A percentile compares a stretch with the other conserved stretches of the same genome.
Conservation (phyloP, 2,888 invertebrate genomes). For the Temnothorax unifasciatus region DNA sequence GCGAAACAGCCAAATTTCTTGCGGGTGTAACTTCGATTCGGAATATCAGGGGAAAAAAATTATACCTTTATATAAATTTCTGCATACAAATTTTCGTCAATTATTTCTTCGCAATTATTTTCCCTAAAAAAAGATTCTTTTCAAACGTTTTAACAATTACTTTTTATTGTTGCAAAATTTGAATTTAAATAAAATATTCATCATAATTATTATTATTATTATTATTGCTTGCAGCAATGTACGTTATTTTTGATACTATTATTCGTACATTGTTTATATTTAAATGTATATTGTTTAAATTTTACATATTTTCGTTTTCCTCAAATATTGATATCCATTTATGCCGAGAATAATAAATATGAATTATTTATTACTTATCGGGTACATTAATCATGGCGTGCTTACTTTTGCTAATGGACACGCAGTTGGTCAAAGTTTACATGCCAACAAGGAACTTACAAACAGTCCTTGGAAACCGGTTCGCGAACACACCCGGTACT, state of each 20-base stretch:
- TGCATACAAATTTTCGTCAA: too few species aligned
- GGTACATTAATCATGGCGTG: constrained; percentile 24
- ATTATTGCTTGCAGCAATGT: not conserved
- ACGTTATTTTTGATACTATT: constrained; percentile 17
- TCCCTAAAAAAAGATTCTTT: not conserved
- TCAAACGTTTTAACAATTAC: not conserved
- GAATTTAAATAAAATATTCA: not conserved
- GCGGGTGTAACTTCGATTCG: constrained; percentile 5
- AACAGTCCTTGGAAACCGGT: constrained; percentile 25
- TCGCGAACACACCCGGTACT: constrained; percentile 12
- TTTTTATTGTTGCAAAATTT: not conserved
- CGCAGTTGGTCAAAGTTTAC: constrained; percentile 41
- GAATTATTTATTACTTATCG: constrained; percentile 39
- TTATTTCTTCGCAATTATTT: constrained; percentile 5
- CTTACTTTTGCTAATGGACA: constrained; percentile 39
- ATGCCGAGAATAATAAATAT: constrained; percentile 24
- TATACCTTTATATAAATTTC: not conserved
- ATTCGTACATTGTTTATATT: not conserved
- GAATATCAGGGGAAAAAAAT: not conserved
- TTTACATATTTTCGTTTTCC: not conserved
- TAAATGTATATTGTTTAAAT: not conserved
- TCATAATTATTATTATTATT: not conserved
- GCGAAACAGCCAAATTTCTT: constrained; percentile 37
- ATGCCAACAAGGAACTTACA: constrained; percentile 43
- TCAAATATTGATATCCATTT: constrained; percentile 31